Conservation (phyloP, 2,113 vertebrate genomes). For the Aegotheles bennettii region DNA sequence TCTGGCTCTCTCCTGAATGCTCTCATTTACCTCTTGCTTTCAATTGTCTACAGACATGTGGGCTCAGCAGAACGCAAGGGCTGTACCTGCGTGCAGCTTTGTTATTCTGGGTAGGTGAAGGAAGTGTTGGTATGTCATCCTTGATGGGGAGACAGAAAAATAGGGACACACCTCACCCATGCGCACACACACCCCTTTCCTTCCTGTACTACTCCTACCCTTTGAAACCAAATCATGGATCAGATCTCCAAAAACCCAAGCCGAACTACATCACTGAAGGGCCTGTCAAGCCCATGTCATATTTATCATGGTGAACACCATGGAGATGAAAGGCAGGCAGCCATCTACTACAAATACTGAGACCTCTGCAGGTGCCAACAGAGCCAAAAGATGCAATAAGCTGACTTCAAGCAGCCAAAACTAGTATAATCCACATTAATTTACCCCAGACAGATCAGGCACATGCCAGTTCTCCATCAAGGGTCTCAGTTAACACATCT, state of each 20-base stretch:
- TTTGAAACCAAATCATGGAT: neutral
- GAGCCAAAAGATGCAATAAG: neutral
- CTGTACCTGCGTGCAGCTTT: neutral
- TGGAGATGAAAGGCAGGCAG: accelerated
- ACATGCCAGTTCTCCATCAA: neutral
- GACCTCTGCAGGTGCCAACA: neutral
- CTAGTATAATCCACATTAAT: neutral
- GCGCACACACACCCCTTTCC: neutral
- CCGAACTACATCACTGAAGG: neutral
- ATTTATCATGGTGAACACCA: accelerated
- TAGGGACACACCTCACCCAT: neutral
- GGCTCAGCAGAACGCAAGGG: neutral
- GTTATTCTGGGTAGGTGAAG: neutral
- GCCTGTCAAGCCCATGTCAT: neutral
- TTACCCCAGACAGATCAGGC: neutral
- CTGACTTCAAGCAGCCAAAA: neutral
- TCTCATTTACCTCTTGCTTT: neutral
- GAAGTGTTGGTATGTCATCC: neutral
- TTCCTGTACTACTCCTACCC: neutral
- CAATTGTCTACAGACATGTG: accelerated
- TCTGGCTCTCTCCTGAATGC: neutral
- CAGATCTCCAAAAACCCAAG: neutral
- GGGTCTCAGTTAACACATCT: neutral
- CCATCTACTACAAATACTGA: neutral
- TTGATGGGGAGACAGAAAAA: neutral